Conservation (phyloP, 2,797 vertebrate species). For the Hydrolagus colliei region DNA sequence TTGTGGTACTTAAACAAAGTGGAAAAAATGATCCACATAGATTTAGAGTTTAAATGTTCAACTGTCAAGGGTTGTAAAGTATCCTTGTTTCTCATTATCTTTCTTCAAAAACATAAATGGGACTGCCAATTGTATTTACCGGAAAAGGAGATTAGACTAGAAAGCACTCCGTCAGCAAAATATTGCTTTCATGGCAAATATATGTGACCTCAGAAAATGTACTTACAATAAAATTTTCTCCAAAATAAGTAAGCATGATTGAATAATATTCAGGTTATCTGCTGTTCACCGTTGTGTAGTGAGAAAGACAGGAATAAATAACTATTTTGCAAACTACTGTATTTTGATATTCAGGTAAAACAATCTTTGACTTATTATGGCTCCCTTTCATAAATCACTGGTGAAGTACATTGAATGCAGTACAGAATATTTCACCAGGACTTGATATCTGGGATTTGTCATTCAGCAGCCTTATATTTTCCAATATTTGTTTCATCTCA, state of each 20-base stretch:
- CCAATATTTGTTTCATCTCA: too few relatives aligned
- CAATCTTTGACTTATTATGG: background rate
- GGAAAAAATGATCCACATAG: background rate
- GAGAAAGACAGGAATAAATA: background rate
- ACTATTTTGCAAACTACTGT: background rate
- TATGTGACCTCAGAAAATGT: background rate
- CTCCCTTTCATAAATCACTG: background rate
- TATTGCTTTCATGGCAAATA: background rate
- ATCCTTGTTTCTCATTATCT: background rate
- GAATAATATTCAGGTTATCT: background rate
- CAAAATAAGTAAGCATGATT: background rate
- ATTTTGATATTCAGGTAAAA: background rate
- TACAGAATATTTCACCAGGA: background rate
- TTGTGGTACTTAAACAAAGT: too few relatives aligned
- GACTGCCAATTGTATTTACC: background rate
- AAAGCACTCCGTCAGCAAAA: background rate
- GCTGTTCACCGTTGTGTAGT: background rate
- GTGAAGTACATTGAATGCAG: background rate
- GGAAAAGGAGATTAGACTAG: background rate
- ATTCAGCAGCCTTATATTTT: background rate
- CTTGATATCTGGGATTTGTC: background rate
- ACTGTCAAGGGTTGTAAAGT: background rate
- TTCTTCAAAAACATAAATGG: background rate
- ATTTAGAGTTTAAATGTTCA: background rate
- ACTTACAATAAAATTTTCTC: background rate